phyloP scores from a whole-genome alignment of 2,888 invertebrate genomes.

The Carterocephalus palaemon region DNA sequence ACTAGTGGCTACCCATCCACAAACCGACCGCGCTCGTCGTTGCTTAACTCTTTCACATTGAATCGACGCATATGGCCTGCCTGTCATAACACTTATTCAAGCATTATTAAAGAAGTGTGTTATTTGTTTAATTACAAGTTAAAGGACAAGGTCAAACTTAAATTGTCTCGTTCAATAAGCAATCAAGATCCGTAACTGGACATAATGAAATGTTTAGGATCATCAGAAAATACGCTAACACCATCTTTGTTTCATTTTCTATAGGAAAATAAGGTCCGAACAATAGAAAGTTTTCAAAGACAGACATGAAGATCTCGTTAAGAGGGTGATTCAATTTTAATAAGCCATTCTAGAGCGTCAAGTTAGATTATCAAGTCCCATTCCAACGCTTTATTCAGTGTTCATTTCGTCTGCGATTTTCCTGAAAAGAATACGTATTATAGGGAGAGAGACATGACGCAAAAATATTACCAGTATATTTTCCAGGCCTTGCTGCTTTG shows the following conservation, averaged over 20 bases:
- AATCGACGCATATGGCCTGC: too few species aligned
- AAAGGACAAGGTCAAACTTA: too few species aligned
- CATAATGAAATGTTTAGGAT: too few species aligned
- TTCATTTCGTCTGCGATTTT: slow-evolving; percentile 17
- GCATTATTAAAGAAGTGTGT: too few species aligned
- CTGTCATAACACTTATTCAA: too few species aligned
- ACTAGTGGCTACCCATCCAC: too few species aligned
- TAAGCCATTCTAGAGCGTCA: slow-evolving; percentile 19
- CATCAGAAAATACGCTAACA: background rate
- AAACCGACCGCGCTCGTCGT: too few species aligned
- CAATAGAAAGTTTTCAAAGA: slow-evolving; percentile 15
- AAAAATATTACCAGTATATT: slow-evolving; percentile 20
- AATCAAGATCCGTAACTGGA: too few species aligned
- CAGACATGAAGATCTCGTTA: slow-evolving; percentile 17
- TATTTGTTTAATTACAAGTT: too few species aligned
- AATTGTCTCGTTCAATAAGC: too few species aligned
- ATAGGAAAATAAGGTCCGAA: slow-evolving; percentile 9
- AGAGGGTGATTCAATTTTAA: slow-evolving; percentile 21
- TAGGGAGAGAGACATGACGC: slow-evolving; percentile 3
- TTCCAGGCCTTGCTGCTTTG: slow-evolving; percentile 14
- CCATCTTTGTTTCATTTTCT: slow-evolving; percentile 12
- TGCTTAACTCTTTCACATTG: too few species aligned
- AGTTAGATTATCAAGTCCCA: slow-evolving; percentile 19
- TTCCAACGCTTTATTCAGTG: slow-evolving; percentile 11
- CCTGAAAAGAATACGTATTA: slow-evolving; percentile 10